Evolutionary conservation across 2,797 vertebrate species (phyloP).

Genomic region (Cynopterus sphinx): DNA sequence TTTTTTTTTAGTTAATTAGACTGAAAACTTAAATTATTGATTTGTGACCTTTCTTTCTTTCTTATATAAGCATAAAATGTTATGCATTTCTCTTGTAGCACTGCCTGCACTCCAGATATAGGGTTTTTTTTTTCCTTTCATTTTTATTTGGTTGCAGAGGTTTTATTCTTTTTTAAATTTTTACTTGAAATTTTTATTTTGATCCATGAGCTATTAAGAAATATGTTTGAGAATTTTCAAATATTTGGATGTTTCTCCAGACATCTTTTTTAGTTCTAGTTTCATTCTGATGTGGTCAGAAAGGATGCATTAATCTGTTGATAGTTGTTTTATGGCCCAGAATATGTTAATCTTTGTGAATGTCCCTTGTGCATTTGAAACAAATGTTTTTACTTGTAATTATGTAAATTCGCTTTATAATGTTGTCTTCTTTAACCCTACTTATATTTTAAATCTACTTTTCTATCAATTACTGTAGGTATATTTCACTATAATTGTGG

Average conservation of each 20-base stretch:
- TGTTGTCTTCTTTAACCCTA: not conserved
- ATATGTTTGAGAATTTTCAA: not conserved
- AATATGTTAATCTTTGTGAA: not conserved
- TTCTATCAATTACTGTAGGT: not conserved
- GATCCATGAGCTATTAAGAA: not conserved
- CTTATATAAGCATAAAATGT: not conserved
- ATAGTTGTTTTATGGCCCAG: not conserved
- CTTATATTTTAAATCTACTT: not conserved
- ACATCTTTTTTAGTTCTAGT: not conserved
- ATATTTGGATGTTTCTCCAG: not conserved
- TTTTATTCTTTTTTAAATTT: not conserved
- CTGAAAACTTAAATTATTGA: not conserved
- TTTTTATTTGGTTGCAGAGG: not conserved
- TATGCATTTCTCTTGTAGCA: not conserved
- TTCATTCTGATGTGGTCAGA: not conserved
- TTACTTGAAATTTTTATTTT: not conserved
- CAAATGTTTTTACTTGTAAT: not conserved
- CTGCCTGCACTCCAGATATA: not conserved
- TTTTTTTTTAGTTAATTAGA: not conserved
- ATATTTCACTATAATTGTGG: not conserved
- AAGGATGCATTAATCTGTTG: not conserved
- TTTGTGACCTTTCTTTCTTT: not conserved
- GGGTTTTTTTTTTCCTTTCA: not conserved
- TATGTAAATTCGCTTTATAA: not conserved
- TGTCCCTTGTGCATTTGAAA: not conserved